phyloP scores from a whole-genome alignment of 2,888 invertebrate genomes.

The Cephus sareptanus region DNA sequence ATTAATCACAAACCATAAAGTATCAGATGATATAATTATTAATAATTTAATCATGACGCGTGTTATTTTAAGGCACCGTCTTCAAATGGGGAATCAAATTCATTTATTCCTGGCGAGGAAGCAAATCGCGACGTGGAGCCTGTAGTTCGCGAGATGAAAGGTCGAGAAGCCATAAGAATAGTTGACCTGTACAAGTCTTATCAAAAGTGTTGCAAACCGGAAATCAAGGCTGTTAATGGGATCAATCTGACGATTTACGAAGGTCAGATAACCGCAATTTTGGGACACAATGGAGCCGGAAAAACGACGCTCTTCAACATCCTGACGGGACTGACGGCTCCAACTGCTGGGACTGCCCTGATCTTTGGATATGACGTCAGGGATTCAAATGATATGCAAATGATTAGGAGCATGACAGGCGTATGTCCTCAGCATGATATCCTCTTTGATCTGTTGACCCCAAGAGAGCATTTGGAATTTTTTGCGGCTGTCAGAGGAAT shows the following conservation, averaged over 20 bases:
- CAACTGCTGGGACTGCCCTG: slow-evolving; percentile 79
- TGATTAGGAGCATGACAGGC: slow-evolving; percentile 84
- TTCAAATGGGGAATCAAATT: slow-evolving; percentile 63
- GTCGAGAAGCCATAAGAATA: slow-evolving; percentile 80
- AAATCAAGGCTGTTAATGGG: slow-evolving; percentile 80
- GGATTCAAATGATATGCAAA: slow-evolving; percentile 81
- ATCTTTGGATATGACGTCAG: slow-evolving; percentile 82
- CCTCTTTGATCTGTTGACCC: slow-evolving; percentile 82
- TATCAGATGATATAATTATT: neutral
- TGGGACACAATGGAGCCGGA: slow-evolving; percentile 90
- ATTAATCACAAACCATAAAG: neutral
- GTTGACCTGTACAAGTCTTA: slow-evolving; percentile 80
- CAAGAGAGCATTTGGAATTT: slow-evolving; percentile 83
- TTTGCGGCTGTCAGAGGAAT: slow-evolving; percentile 84
- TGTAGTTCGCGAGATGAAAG: slow-evolving; percentile 76
- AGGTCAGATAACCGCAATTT: slow-evolving; percentile 85
- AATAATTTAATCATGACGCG: slow-evolving; percentile 28
- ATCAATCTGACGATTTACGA: slow-evolving; percentile 86
- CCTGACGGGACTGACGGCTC: slow-evolving; percentile 82
- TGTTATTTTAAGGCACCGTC: slow-evolving; percentile 66
- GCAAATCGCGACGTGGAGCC: slow-evolving; percentile 77
- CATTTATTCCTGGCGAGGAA: slow-evolving; percentile 68
- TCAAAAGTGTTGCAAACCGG: slow-evolving; percentile 75
- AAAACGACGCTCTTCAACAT: slow-evolving; percentile 90
- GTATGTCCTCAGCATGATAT: slow-evolving; percentile 91